phyloP scores from a whole-genome alignment of 2,113 vertebrate genomes.

The Epinephelus cyanopodus region DNA sequence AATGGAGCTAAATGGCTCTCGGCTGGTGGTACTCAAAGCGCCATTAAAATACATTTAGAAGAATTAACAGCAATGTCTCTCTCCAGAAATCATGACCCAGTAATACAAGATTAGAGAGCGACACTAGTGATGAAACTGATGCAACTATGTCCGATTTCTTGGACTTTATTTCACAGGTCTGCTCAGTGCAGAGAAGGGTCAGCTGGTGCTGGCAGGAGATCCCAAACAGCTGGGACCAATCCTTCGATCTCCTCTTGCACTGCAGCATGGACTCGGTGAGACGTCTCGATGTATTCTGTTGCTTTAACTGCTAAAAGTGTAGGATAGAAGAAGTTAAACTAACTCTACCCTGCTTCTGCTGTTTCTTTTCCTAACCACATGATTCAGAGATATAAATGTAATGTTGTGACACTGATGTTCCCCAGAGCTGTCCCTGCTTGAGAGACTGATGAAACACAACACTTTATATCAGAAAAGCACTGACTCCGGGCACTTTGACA shows the following conservation, averaged over 20 bases:
- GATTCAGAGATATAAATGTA: neutral
- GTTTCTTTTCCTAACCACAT: neutral
- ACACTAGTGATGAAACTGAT: neutral
- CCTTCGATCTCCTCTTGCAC: constrained; percentile 87
- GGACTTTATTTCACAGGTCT: constrained; percentile 82
- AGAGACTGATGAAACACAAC: constrained; percentile 90
- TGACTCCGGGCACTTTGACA: constrained; percentile 76
- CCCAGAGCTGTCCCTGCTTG: constrained; percentile 89
- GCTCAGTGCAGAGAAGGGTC: constrained; percentile 84
- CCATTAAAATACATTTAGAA: too few species aligned
- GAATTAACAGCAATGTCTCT: too few species aligned
- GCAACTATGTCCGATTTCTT: neutral
- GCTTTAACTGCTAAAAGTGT: neutral
- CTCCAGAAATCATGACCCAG: too few species aligned
- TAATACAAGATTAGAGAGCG: neutral
- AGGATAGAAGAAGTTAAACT: neutral
- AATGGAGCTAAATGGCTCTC: too few species aligned
- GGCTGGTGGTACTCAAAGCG: too few species aligned
- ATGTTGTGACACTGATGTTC: neutral
- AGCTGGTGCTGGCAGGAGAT: constrained; percentile 94
- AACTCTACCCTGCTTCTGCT: neutral
- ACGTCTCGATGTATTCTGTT: neutral
- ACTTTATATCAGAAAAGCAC: constrained; percentile 85
- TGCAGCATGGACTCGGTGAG: constrained; percentile 86
- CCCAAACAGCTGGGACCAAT: constrained; percentile 92